Percentiles rank a stretch among this genome's conserved stretches.
These are phyloP conservation scores for Conus canariensis DNA, from an alignment of 2,888 invertebrate genomes.

Conservation along the genomic window DNA sequence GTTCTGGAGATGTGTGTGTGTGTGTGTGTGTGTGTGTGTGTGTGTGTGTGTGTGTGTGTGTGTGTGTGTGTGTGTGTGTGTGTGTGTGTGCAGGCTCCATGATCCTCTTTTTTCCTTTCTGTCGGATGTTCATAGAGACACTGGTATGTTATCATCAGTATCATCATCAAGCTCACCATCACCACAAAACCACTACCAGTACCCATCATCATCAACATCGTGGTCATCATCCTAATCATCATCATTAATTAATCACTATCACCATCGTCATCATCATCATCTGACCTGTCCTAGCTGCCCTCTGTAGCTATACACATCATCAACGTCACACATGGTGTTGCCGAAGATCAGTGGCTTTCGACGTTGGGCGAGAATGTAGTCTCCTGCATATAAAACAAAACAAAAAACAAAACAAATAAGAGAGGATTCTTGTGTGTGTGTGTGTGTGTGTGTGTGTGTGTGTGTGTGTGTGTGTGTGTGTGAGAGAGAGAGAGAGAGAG, in stretches of 20 bases:
- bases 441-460: not conserved
- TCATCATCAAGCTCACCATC: not conserved
- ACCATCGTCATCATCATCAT: not conserved
- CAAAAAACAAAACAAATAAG: not conserved
- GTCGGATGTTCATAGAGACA: no score
- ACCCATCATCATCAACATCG: not conserved
- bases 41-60: no score
- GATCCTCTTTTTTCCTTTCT: no score
- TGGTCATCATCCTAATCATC: not conserved
- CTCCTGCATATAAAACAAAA: conserved; percentile 5
- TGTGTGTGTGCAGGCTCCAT: no score
- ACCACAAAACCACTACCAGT: no score
- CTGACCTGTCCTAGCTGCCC: conserved; percentile 29
- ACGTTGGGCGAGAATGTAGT: conserved; percentile 34
- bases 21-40: no score
- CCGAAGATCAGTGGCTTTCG: conserved; percentile 38
- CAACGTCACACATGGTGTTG: conserved; percentile 37
- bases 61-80: no score
- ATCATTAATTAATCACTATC: not conserved
- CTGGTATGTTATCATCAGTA: not conserved
- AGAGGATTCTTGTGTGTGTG: not conserved
- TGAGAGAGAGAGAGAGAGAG: no score
- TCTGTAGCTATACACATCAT: conserved; percentile 29
- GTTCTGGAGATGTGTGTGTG: no score
- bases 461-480: not conserved